These are phyloP conservation scores for Dolomedes plantarius DNA, from an alignment of 2,888 invertebrate genomes.

Conservation along the genomic window DNA sequence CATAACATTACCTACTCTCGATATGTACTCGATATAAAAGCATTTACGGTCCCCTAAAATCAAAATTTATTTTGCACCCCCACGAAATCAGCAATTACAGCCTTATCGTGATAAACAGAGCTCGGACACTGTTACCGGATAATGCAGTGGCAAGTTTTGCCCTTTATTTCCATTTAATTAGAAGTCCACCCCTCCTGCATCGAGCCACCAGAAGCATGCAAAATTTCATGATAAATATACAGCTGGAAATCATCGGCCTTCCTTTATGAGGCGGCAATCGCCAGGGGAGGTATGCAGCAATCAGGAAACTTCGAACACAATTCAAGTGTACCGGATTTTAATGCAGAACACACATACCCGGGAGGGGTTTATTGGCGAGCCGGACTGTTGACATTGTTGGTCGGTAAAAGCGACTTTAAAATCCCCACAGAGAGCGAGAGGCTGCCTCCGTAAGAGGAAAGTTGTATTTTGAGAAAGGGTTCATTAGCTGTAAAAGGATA, in stretches of 20 bases:
- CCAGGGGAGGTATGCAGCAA: constrained; percentile 52
- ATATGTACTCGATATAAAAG: too few relatives aligned
- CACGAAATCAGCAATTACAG: too few relatives aligned
- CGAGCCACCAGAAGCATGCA: not conserved
- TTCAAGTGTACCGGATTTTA: constrained; percentile 3
- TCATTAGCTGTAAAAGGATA: not conserved
- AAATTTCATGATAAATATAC: constrained; percentile 56
- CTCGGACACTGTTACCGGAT: too few relatives aligned
- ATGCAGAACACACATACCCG: not conserved
- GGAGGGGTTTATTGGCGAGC: constrained; percentile 4
- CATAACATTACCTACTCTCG: too few relatives aligned
- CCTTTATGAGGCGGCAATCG: constrained; percentile 55
- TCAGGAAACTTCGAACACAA: constrained; percentile 36
- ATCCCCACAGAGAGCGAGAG: constrained; percentile 29
- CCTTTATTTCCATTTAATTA: too few relatives aligned
- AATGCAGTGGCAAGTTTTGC: too few relatives aligned
- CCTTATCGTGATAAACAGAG: too few relatives aligned
- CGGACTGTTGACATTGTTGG: constrained; percentile 50
- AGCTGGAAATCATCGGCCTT: constrained; percentile 43
- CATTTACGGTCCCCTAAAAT: too few relatives aligned
- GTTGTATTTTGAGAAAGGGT: not conserved
- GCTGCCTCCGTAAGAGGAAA: not conserved
- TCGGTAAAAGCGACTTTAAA: constrained; percentile 58
- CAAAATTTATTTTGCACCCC: too few relatives aligned
- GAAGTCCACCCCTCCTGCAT: not conserved